phyloP scores from a whole-genome alignment of 2,888 invertebrate species.

The Drosophila siamana region DNA sequence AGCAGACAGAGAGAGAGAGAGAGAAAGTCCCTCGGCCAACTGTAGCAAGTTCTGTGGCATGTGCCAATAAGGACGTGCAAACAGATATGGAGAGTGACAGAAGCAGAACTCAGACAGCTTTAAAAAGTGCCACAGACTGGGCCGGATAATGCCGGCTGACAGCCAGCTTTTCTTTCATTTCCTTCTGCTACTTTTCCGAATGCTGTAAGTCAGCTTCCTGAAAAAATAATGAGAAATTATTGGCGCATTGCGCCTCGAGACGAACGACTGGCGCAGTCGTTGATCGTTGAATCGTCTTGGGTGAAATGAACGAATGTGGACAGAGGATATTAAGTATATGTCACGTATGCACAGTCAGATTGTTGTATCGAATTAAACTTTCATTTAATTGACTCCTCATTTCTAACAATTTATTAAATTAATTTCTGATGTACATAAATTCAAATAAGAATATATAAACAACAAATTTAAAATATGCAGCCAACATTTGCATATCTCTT shows the following conservation, averaged over 20 bases:
- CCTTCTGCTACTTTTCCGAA: constrained; percentile 9
- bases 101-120: constrained; percentile 7
- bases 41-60: constrained; percentile 1
- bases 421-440: neutral
- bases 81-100: constrained; percentile 5
- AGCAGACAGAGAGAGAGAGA: no score
- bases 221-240: constrained; percentile 64
- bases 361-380: neutral
- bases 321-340: constrained; percentile 14
- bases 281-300: neutral
- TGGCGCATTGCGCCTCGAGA: constrained; percentile 52
- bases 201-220: constrained; percentile 48
- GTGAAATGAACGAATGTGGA: constrained; percentile 11
- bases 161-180: constrained; percentile 16
- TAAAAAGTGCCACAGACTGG: constrained; percentile 18
- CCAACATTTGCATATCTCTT: constrained; percentile 8
- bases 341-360: neutral
- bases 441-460: neutral
- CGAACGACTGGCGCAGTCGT: neutral
- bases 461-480: neutral
- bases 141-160: constrained; percentile 34
- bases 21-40: constrained; percentile 14
- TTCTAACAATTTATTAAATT: neutral
- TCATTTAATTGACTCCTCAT: neutral
- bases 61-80: constrained; percentile 31